Evolutionary conservation across 37 sponge, comb jelly and placozoan species (phyloP).

Genomic region (Beroe ovata): DNA sequence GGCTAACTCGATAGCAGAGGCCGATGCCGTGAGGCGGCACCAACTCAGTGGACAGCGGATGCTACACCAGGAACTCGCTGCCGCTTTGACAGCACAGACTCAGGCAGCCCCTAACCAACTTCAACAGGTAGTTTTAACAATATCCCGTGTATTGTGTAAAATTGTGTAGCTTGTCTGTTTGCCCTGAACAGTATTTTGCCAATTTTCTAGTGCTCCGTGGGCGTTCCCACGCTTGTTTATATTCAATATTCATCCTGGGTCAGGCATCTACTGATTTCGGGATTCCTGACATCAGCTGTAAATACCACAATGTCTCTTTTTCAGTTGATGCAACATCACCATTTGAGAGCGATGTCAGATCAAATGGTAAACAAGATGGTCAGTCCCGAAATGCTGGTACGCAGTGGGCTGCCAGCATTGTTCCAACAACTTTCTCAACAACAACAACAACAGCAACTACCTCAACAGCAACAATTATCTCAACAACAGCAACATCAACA

Average conservation of each 20-base stretch:
- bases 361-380: constrained; percentile 27
- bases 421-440: constrained; percentile 19
- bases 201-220: too few species aligned
- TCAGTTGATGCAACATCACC: constrained; percentile 40
- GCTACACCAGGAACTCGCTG: constrained; percentile 49
- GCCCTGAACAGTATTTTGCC: too few species aligned
- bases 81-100: constrained; percentile 27
- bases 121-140: constrained; percentile 59
- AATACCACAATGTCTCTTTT: too few species aligned
- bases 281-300: too few species aligned
- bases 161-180: too few species aligned
- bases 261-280: too few species aligned
- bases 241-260: too few species aligned
- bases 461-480: constrained; percentile 34
- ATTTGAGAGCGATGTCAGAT: constrained; percentile 16
- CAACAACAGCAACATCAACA: constrained; percentile 65
- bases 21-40: constrained; percentile 1
- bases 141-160: too few species aligned
- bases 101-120: constrained; percentile 44
- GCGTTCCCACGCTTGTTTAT: too few species aligned
- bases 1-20: not conserved
- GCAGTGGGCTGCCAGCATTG: not conserved
- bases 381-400: not conserved
- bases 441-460: constrained; percentile 2
- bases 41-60: constrained; percentile 13